Percentiles rank a stretch among this genome's conserved stretches.
Evolutionary conservation across 2,113 vertebrate genomes (phyloP).

Genomic region (Sinocyclocheilus maitianheensis): DNA sequence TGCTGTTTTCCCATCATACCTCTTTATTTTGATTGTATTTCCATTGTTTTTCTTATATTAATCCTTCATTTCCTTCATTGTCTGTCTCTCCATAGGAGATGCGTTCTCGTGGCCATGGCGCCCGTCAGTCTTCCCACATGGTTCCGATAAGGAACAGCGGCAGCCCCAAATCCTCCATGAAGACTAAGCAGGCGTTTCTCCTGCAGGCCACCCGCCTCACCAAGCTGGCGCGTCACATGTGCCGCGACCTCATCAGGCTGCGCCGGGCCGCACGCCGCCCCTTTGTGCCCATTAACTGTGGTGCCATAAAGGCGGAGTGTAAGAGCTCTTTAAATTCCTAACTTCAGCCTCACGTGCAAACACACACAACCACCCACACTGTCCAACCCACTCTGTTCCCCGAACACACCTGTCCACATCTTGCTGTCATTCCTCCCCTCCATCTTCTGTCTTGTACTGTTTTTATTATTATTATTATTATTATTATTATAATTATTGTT

Average conservation of each 20-base stretch:
- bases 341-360: slow-evolving; percentile 77
- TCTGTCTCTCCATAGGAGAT: slow-evolving; percentile 75
- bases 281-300: slow-evolving; percentile 99
- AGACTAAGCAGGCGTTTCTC: slow-evolving; percentile 95
- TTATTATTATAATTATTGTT: slow-evolving; percentile 64
- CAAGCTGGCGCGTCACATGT: slow-evolving; percentile 97
- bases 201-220: slow-evolving; percentile 95
- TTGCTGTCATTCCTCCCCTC: slow-evolving; percentile 72
- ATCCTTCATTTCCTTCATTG: neutral
- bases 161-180: slow-evolving; percentile 95
- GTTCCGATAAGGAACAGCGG: slow-evolving; percentile 90
- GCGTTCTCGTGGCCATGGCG: slow-evolving; percentile 83
- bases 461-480: slow-evolving; percentile 70
- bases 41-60: neutral
- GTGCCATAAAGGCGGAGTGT: slow-evolving; percentile 99
- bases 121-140: slow-evolving; percentile 90
- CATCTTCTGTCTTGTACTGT: slow-evolving; percentile 69
- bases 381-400: slow-evolving; percentile 57
- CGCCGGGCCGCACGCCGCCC: slow-evolving; percentile 94
- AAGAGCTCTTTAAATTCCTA: slow-evolving; percentile 99
- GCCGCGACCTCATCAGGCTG: slow-evolving; percentile 94
- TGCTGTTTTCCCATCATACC: neutral
- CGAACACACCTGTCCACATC: slow-evolving; percentile 67
- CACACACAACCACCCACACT: slow-evolving; percentile 49
- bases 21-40: neutral